phyloP scores from a whole-genome alignment of 2,888 invertebrate species.

The Tricholauxania praeusta region DNA sequence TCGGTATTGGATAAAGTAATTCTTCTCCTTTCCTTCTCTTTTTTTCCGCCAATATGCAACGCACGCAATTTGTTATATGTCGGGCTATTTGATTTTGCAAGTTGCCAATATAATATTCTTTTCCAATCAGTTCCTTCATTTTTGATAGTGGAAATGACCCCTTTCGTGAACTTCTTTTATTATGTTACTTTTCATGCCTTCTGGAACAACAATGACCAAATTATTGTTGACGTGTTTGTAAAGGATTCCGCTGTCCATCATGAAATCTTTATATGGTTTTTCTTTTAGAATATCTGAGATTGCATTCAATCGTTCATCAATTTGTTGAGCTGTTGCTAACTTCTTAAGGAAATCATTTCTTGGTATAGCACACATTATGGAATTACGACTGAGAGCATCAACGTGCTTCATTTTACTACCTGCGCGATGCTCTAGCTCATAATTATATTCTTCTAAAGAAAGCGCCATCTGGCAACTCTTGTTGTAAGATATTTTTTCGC shows the following conservation, averaged over 20 bases:
- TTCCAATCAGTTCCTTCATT: slow-evolving; percentile 17
- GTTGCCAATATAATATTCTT: slow-evolving; percentile 3
- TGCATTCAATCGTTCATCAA: slow-evolving; percentile 1
- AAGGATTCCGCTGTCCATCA: slow-evolving; percentile 11
- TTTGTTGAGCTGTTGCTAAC: too few relatives aligned
- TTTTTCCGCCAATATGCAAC: slow-evolving; percentile 45
- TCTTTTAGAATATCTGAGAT: slow-evolving; percentile 5
- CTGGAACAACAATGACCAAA: slow-evolving; percentile 12
- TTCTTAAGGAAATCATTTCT: too few relatives aligned
- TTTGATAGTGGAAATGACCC: slow-evolving; percentile 10
- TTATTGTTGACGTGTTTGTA: slow-evolving; percentile 12
- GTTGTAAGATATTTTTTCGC: too few relatives aligned
- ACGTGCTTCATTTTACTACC: too few relatives aligned
- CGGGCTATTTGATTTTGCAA: slow-evolving; percentile 11
- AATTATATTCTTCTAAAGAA: too few relatives aligned
- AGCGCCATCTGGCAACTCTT: too few relatives aligned
- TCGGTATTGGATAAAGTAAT: slow-evolving; percentile 56
- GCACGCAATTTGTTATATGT: slow-evolving; percentile 23
- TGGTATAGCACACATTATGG: too few relatives aligned
- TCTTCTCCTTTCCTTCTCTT: slow-evolving; percentile 58
- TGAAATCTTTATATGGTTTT: slow-evolving; percentile 14
- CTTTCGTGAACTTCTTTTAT: slow-evolving; percentile 7
- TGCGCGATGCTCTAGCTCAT: too few relatives aligned
- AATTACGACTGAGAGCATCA: too few relatives aligned
- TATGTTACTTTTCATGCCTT: slow-evolving; percentile 14